These are phyloP conservation scores for Orthonyx spaldingii DNA, from an alignment of 2,113 vertebrate genomes.

Conservation along the genomic window DNA sequence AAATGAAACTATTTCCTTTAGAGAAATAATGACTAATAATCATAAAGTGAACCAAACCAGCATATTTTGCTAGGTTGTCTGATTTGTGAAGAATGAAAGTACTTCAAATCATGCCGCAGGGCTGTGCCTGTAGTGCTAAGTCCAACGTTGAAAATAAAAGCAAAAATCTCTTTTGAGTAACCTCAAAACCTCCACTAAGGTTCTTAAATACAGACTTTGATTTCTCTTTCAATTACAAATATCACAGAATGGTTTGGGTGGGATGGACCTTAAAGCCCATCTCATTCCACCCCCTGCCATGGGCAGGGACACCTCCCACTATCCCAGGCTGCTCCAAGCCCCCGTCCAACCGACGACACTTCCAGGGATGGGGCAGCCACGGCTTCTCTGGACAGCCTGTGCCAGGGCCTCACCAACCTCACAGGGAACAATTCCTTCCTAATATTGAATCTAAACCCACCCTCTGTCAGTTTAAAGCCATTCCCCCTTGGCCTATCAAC, in stretches of 20 bases:
- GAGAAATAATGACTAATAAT: neutral
- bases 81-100: neutral
- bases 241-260: neutral
- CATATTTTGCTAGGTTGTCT: neutral
- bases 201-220: neutral
- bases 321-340: neutral
- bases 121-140: neutral
- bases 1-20: neutral
- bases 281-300: neutral
- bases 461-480: neutral
- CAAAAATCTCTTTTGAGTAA: neutral
- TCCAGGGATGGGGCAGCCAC: neutral
- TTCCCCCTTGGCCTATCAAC: neutral
- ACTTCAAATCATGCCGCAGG: neutral
- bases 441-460: neutral
- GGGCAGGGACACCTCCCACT: neutral
- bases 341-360: rapidly evolving
- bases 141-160: neutral
- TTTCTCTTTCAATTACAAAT: neutral
- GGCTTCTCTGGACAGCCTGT: neutral
- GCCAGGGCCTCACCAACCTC: neutral
- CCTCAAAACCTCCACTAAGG: neutral
- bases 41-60: neutral
- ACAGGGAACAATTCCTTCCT: neutral
- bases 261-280: neutral